These are phyloP conservation scores for Malthinus flaveolus DNA, from an alignment of 2,888 invertebrate species.

Conservation along the genomic window DNA sequence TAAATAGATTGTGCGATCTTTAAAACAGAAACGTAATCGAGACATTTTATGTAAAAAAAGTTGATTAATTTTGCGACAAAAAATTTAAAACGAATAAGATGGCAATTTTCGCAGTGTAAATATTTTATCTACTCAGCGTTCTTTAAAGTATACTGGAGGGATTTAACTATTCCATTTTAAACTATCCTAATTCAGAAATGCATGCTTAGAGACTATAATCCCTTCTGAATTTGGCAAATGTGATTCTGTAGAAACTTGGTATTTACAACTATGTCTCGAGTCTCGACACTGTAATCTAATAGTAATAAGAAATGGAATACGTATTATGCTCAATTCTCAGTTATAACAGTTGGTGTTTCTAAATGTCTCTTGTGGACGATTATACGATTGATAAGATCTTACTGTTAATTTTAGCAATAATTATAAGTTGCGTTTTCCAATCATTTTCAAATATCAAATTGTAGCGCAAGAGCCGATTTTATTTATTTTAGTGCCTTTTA, in stretches of 20 bases:
- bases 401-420: no score
- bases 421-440: no score
- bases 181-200: conserved; percentile 25
- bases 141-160: conserved; percentile 12
- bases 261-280: conserved; percentile 9
- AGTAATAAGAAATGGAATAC: conserved; percentile 26
- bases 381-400: conserved; percentile 29
- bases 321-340: conserved; percentile 23
- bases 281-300: conserved; percentile 18
- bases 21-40: no score
- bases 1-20: no score
- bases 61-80: no score
- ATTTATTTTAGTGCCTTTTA: no score
- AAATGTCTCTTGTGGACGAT: conserved; percentile 27
- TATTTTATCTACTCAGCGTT: conserved; percentile 10
- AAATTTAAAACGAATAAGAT: no score
- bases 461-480: no score
- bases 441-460: no score
- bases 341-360: conserved; percentile 25
- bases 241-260: conserved; percentile 25
- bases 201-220: conserved; percentile 29
- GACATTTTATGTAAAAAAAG: no score
- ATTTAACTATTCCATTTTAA: conserved; percentile 23
- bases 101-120: not conserved
- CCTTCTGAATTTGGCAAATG: conserved; percentile 27